Evolutionary conservation across 2,888 invertebrate species (phyloP).

Genomic region (Deilephila elpenor): DNA sequence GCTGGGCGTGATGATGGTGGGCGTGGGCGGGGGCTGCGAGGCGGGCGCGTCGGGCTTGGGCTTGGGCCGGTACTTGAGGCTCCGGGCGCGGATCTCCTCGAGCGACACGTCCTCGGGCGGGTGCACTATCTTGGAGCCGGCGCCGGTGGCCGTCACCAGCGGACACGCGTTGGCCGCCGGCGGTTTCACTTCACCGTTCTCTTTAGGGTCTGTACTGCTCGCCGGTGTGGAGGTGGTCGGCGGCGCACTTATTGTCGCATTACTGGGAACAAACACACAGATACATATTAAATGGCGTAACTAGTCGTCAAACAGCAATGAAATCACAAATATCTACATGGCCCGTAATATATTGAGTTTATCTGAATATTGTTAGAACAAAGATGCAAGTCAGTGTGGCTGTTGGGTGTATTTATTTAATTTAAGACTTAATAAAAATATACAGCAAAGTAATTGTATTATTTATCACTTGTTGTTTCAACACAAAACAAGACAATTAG

Average conservation of each 20-base stretch:
- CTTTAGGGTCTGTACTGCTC: slow-evolving; percentile 66
- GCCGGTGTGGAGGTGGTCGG: slow-evolving; percentile 82
- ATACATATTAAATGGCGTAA: neutral
- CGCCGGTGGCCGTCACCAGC: slow-evolving; percentile 91
- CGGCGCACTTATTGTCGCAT: slow-evolving; percentile 91
- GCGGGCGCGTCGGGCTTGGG: slow-evolving; percentile 64
- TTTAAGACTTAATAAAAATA: no score
- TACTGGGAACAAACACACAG: slow-evolving; percentile 65
- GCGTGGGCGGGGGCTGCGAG: slow-evolving; percentile 47
- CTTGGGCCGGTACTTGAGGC: slow-evolving; percentile 86
- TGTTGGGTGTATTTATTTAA: no score
- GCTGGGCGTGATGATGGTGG: slow-evolving; percentile 61
- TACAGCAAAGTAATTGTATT: no score
- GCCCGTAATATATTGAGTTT: no score
- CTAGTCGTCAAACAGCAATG: neutral
- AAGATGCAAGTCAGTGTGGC: no score
- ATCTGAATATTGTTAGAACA: no score
- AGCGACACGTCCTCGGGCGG: slow-evolving; percentile 96
- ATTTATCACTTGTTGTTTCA: no score
- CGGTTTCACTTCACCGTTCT: slow-evolving; percentile 76
- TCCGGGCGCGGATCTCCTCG: slow-evolving; percentile 91
- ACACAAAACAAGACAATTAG: no score
- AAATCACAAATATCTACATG: neutral
- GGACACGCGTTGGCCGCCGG: slow-evolving; percentile 73
- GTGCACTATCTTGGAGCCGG: slow-evolving; percentile 95